phyloP scores from a whole-genome alignment of 2,888 invertebrate species.

The Melanotus villosus region DNA sequence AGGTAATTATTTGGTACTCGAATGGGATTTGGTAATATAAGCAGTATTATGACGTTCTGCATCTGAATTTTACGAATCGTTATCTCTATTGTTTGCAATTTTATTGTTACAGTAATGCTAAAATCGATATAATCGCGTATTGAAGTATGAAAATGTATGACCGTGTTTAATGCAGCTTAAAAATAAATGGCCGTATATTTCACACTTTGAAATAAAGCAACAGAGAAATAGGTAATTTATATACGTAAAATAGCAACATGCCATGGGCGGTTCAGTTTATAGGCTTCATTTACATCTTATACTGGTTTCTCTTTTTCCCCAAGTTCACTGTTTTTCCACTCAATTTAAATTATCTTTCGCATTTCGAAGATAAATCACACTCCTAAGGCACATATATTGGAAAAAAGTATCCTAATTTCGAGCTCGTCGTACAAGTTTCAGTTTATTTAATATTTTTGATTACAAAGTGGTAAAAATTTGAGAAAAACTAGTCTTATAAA shows the following conservation, averaged over 20 bases:
- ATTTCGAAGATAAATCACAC: neutral
- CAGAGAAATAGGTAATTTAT: constrained; percentile 12
- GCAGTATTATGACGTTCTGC: too few relatives aligned
- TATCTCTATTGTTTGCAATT: too few relatives aligned
- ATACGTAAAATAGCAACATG: constrained; percentile 17
- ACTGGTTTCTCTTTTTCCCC: constrained; percentile 15
- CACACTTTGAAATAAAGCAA: constrained; percentile 18
- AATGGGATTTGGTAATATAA: too few relatives aligned
- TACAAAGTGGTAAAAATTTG: too few relatives aligned
- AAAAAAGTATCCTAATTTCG: neutral
- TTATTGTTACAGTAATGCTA: too few relatives aligned
- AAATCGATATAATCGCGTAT: too few relatives aligned
- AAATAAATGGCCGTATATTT: constrained; percentile 16
- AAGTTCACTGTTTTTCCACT: constrained; percentile 15
- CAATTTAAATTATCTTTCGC: constrained; percentile 18
- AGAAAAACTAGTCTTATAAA: too few relatives aligned
- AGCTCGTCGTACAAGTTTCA: too few relatives aligned
- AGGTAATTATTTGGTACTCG: too few relatives aligned
- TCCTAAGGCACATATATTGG: neutral
- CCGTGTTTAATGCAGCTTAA: constrained; percentile 1
- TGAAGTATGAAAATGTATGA: neutral
- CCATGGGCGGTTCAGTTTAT: constrained; percentile 26
- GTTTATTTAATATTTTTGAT: too few relatives aligned
- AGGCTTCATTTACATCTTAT: constrained; percentile 23
- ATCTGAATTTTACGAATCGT: too few relatives aligned